Conservation (phyloP, 64 coral and sea anemone genomes). For the Acropora yongei region DNA sequence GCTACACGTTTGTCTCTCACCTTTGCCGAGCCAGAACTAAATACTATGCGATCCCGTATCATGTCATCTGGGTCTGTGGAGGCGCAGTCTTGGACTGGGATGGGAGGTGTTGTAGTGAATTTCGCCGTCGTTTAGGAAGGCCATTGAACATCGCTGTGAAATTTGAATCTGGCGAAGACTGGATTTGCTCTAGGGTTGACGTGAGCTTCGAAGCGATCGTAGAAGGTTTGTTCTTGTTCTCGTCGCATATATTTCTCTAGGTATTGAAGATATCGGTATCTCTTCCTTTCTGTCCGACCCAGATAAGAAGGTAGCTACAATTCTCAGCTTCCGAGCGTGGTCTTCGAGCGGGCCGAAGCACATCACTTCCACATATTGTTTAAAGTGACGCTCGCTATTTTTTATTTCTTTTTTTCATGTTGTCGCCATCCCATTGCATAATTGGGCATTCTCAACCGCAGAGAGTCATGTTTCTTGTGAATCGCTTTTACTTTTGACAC, state of each 20-base stretch:
- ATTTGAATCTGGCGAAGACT: conserved; percentile 21
- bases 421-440: neutral
- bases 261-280: too few species aligned
- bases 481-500: conserved; percentile 32
- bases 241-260: too few species aligned
- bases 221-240: too few species aligned
- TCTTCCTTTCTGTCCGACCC: too few species aligned
- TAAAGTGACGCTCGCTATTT: neutral
- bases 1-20: neutral
- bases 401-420: neutral
- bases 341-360: too few species aligned
- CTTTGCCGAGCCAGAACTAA: conserved; percentile 51
- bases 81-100: conserved; percentile 11
- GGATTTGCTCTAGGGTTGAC: too few species aligned
- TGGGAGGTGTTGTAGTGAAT: neutral
- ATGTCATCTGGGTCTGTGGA: conserved; percentile 3
- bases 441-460: too few species aligned
- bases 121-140: conserved; percentile 3
- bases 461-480: too few species aligned
- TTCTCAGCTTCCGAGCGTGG: too few species aligned
- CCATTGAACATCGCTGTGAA: conserved; percentile 15
- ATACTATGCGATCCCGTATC: conserved; percentile 29
- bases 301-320: too few species aligned
- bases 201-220: too few species aligned
- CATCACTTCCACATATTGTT: conserved; percentile 5